Conservation (phyloP, 2,888 invertebrate genomes). For the Papilio demoleus region DNA sequence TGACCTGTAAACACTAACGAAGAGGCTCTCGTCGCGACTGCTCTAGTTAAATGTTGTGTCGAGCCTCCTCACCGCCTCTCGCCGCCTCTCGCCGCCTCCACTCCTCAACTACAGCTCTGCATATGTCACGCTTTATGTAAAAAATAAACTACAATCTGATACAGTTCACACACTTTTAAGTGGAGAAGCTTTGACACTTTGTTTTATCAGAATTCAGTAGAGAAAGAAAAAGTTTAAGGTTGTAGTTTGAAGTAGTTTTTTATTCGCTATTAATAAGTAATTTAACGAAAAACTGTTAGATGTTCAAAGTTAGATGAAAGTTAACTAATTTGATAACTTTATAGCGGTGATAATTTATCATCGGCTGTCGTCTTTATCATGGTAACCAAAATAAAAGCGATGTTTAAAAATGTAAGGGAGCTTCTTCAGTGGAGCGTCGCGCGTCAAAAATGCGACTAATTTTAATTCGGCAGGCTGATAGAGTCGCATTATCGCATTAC, state of each 20-base stretch:
- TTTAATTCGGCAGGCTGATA: constrained; percentile 63
- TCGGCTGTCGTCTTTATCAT: background rate
- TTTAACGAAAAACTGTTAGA: too few relatives aligned
- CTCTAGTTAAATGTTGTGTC: constrained; percentile 56
- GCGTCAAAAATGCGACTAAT: constrained; percentile 72
- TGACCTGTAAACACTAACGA: constrained; percentile 49
- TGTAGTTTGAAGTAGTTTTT: background rate
- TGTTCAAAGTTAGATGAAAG: too few relatives aligned
- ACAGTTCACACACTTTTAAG: background rate
- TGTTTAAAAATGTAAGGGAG: constrained; percentile 44
- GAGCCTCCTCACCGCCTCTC: background rate
- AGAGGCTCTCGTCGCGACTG: constrained; percentile 47
- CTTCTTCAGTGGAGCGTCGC: constrained; percentile 59
- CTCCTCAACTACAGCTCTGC: background rate
- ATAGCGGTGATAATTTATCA: too few relatives aligned
- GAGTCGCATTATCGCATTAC: constrained; percentile 63
- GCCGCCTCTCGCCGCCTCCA: constrained; percentile 45
- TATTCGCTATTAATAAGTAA: too few relatives aligned
- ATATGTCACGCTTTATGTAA: background rate
- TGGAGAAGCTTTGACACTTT: background rate
- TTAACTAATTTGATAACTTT: too few relatives aligned
- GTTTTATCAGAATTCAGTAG: background rate
- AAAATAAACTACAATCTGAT: background rate
- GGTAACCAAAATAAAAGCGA: constrained; percentile 8
- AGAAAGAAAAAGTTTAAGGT: background rate